Evolutionary conservation across 2,113 vertebrate genomes (phyloP).

Genomic region (Mormoops blainvillei): DNA sequence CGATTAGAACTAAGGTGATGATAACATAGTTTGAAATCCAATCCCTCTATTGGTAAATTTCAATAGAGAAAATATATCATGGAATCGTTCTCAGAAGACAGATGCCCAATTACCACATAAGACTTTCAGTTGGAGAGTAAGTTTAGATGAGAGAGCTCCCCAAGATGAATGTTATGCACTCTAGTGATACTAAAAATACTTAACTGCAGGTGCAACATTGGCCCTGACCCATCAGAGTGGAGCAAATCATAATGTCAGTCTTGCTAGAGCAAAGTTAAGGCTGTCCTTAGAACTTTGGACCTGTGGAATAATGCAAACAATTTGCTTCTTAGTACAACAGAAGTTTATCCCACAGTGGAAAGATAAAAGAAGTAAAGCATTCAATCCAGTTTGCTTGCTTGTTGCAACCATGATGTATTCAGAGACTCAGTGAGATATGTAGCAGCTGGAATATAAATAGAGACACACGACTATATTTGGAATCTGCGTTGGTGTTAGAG

Average conservation of each 20-base stretch:
- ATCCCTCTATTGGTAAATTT: background rate
- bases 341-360: background rate
- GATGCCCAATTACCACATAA: background rate
- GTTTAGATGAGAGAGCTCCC: background rate
- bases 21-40: background rate
- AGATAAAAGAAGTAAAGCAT: background rate
- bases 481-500: background rate
- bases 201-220: background rate
- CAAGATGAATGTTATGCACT: background rate
- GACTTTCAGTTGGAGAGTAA: background rate
- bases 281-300: background rate
- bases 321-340: background rate
- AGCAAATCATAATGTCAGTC: background rate
- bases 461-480: background rate
- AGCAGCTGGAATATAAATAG: constrained; percentile 5
- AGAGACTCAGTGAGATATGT: background rate
- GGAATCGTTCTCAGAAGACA: background rate
- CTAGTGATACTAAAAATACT: background rate
- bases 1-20: background rate
- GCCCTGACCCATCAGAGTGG: background rate
- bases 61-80: background rate
- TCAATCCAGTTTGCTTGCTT: background rate
- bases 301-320: background rate
- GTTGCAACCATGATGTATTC: background rate
- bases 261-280: background rate